Base-by-base conservation (phyloP, 1,140 invertebrate genomes). In the Lucilia sericata region DNA sequence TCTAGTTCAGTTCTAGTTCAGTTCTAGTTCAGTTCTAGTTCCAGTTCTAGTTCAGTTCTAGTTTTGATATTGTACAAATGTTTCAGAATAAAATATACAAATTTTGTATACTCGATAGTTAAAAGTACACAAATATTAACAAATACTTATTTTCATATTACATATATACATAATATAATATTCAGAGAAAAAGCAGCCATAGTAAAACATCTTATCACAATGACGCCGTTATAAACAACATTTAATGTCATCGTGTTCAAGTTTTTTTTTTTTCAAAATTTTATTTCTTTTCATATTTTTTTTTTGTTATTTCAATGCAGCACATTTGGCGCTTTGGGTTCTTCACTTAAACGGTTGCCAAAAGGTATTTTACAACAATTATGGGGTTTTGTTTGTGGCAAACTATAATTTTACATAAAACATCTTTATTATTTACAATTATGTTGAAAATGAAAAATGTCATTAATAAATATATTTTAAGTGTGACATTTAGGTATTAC, bases 281-380 rank as follows among this genome's bases (percentile, higher is more conserved):
- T 7, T 42, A 42, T 55, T 55, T 55, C 13, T 12, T 17, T n/a
- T 55, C 51, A 55, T 55, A 2, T 42, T 0, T 8, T 3, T 8
- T 42, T 42, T 42, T 42, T 42, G n/a, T 42, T 7, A 7, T 10
- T 8, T 0, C 42, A 42, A 42, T 42, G 42, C 42, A 42, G 42
- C 42, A 10, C 42, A 42, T 42, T 42, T 42, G 42, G 42, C 42
- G 42, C 10, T 42, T 42, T 42, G 5, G 5, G 51, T 55, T 55
- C 51, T 55, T 17, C 51, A 55, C 13, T 55, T 13, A 55, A 55
- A 55, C 14, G 51, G 51, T n/a, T 55, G 51, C 51, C 51, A 55
- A 55, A 55, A 55, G 51, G 51, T 55, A 55, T 55, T 55, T 55
- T 55, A 55, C 17, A 55, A 55, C 51, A 55, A 55, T 55, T 55